These are phyloP conservation scores for Poeciliopsis paucimaculata DNA, from an alignment of 2,797 vertebrate genomes.

Conservation along the genomic window DNA sequence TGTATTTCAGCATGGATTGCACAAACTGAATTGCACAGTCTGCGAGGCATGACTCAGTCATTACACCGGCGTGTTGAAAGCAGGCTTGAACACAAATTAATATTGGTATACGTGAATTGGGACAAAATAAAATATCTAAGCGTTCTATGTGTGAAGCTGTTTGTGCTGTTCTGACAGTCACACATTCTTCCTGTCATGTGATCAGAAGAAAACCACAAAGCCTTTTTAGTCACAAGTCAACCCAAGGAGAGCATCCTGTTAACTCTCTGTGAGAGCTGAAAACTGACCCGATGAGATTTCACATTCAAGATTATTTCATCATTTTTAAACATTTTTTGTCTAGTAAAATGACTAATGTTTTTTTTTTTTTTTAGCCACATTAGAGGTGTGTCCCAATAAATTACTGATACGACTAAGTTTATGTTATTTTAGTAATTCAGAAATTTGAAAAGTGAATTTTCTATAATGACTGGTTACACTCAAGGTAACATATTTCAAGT, in stretches of 20 bases:
- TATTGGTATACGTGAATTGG: not conserved
- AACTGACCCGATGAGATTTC: not conserved
- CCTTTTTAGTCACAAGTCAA: slow-evolving; percentile 25
- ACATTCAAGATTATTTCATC: not conserved
- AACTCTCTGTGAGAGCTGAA: not conserved
- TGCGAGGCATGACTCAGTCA: not conserved
- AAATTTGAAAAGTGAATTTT: not conserved
- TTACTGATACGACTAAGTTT: not conserved
- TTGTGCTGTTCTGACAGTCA: slow-evolving; percentile 38
- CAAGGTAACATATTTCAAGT: not conserved
- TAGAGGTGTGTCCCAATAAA: not conserved
- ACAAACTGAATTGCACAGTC: not conserved
- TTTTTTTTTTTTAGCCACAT: not conserved
- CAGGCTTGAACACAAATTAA: not conserved
- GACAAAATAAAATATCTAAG: not conserved
- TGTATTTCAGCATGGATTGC: not conserved
- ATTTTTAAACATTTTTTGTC: not conserved
- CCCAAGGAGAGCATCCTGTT: slow-evolving; percentile 12
- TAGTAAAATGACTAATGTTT: not conserved
- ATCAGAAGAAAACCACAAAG: slow-evolving; percentile 66
- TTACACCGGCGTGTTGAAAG: not conserved
- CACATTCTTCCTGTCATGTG: slow-evolving; percentile 78
- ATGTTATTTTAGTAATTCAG: not conserved
- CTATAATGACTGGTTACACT: not conserved
- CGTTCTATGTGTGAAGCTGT: slow-evolving; percentile 9